A percentile compares a stretch with the other conserved stretches of the same genome.
Conservation (phyloP, 2,888 invertebrate genomes). For the Patella depressa region DNA sequence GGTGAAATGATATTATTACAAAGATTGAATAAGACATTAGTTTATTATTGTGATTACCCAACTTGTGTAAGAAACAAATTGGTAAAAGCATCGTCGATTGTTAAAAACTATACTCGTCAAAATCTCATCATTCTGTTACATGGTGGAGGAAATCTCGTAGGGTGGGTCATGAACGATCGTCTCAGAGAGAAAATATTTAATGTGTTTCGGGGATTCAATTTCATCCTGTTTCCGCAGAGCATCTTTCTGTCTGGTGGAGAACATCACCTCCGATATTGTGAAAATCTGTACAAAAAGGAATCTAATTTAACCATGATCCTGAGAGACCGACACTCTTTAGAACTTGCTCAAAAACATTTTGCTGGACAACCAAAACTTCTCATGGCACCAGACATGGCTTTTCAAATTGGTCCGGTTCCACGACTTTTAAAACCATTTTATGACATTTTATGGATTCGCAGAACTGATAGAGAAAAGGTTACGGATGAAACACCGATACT, state of each 20-base stretch:
- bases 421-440: slow-evolving; percentile 34
- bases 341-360: slow-evolving; percentile 20
- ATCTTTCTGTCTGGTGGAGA: not conserved
- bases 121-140: slow-evolving; percentile 39
- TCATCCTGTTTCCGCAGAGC: not conserved
- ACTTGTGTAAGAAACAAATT: not conserved
- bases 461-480: slow-evolving; percentile 30
- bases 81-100: not conserved
- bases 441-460: slow-evolving; percentile 38
- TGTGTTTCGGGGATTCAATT: not conserved
- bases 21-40: slow-evolving; percentile 24
- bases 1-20: slow-evolving; percentile 34
- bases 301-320: not conserved
- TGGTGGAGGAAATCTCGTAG: slow-evolving; percentile 40
- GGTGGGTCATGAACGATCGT: not conserved
- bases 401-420: slow-evolving; percentile 31
- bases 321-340: slow-evolving; percentile 10
- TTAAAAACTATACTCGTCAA: slow-evolving; percentile 2
- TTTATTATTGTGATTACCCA: slow-evolving; percentile 16
- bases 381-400: slow-evolving; percentile 41
- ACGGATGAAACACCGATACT: slow-evolving; percentile 20
- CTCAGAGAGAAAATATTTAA: not conserved
- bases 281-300: slow-evolving; percentile 2
- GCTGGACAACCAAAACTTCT: slow-evolving; percentile 16
- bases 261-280: not conserved